phyloP scores from a whole-genome alignment of 2,113 vertebrate genomes.

The Silurus glanis region DNA sequence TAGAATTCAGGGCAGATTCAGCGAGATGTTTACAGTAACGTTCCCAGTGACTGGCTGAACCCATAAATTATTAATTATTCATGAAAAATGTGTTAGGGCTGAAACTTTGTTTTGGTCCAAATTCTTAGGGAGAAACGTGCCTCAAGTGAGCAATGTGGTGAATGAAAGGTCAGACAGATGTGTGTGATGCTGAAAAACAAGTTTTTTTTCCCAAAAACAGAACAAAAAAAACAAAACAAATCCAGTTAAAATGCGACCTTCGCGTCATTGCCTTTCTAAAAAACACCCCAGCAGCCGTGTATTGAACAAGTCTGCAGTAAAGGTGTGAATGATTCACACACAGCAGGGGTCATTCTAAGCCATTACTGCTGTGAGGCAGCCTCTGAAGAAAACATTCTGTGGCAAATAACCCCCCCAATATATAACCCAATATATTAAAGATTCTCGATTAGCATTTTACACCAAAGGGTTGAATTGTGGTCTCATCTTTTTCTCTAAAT shows the following conservation, averaged over 20 bases:
- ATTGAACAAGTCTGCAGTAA: constrained; percentile 13
- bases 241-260: constrained; percentile 22
- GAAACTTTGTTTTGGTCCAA: neutral
- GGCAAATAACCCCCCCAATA: neutral
- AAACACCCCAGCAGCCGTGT: constrained; percentile 18
- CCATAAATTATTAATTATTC: neutral
- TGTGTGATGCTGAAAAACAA: neutral
- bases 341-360: constrained; percentile 20
- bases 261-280: neutral
- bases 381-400: constrained; percentile 22
- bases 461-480: neutral
- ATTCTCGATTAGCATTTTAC: neutral
- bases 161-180: constrained; percentile 18
- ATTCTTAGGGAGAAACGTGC: neutral
- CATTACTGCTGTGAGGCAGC: constrained; percentile 10
- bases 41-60: neutral
- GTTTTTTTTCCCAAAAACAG: neutral
- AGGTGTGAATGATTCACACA: constrained; percentile 39
- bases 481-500: neutral
- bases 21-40: neutral
- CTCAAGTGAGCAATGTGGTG: neutral
- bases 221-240: constrained; percentile 9
- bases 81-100: neutral
- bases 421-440: constrained; percentile 12
- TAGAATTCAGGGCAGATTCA: neutral